Conservation (phyloP, 2,888 invertebrate species). For the Hymenopus coronatus region DNA sequence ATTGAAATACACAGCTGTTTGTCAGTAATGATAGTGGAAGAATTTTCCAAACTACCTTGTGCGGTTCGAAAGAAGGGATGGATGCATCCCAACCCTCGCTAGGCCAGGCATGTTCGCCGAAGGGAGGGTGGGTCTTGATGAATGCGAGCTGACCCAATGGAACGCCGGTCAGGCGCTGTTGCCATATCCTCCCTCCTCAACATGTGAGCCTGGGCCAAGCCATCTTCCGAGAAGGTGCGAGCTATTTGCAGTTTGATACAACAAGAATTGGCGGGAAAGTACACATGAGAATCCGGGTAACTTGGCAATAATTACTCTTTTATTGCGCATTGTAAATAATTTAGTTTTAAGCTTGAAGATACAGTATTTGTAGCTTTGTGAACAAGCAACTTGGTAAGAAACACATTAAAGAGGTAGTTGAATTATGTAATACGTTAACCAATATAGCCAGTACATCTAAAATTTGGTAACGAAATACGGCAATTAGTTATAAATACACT, state of each 20-base stretch:
- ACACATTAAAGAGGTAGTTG: no score
- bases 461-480: no score
- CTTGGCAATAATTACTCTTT: no score
- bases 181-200: not conserved
- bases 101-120: not conserved
- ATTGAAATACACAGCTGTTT: not conserved
- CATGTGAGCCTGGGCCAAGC: not conserved
- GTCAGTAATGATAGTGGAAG: not conserved
- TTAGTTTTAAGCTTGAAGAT: no score
- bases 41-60: not conserved
- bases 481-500: no score
- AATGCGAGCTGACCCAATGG: not conserved
- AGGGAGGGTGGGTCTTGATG: not conserved
- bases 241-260: not conserved
- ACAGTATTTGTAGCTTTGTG: no score
- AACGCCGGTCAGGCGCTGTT: not conserved
- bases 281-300: no score
- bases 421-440: no score
- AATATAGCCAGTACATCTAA: no score
- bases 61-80: not conserved
- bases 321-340: no score
- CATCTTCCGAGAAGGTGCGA: not conserved
- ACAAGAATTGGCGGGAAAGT: no score
- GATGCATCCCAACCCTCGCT: not conserved
- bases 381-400: no score